Conservation (phyloP, 2,888 invertebrate genomes). For the Orgyia antiqua region DNA sequence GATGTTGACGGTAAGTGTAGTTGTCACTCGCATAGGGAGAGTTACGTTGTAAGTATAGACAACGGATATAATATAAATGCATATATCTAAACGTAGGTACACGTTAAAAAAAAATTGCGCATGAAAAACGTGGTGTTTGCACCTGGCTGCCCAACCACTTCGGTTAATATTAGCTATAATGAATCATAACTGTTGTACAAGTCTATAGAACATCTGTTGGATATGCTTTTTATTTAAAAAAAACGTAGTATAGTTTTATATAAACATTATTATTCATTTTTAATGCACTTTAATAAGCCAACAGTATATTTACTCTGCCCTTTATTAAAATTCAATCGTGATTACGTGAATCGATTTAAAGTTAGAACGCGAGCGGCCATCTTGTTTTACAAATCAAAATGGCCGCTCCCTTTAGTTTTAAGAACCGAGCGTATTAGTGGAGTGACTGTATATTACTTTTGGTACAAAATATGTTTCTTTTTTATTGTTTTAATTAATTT, state of each 20-base stretch:
- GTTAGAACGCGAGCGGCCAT: constrained; percentile 58
- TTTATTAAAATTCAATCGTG: too few relatives aligned
- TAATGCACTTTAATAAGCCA: too few relatives aligned
- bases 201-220: constrained; percentile 1
- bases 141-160: constrained; percentile 36
- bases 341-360: constrained; percentile 43
- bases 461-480: constrained; percentile 65
- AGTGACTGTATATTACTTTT: constrained; percentile 51
- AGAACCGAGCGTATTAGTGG: constrained; percentile 62
- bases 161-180: constrained; percentile 24
- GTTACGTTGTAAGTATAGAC: constrained; percentile 46
- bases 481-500: constrained; percentile 38
- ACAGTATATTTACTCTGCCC: too few relatives aligned
- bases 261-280: too few relatives aligned
- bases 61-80: constrained; percentile 18
- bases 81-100: constrained; percentile 36
- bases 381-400: constrained; percentile 55
- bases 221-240: too few relatives aligned
- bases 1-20: constrained; percentile 78
- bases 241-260: too few relatives aligned
- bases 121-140: constrained; percentile 40
- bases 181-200: constrained; percentile 25
- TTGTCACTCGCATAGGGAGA: constrained; percentile 56
- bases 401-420: constrained; percentile 62
- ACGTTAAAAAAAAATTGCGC: constrained; percentile 42